phyloP scores from a whole-genome alignment of 1,140 invertebrate species.

The Macrobrachium rosenbergii region DNA sequence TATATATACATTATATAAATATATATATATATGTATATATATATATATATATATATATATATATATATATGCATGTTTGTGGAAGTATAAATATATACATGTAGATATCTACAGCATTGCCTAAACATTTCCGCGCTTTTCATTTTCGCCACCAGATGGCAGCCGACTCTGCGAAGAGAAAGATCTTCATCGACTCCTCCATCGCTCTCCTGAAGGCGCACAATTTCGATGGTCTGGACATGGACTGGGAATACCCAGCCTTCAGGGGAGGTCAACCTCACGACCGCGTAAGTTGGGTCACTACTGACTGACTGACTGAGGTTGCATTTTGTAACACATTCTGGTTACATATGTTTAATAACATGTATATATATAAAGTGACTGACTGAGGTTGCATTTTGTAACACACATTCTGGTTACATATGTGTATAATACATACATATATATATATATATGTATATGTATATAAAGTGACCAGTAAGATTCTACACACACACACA shows the following conservation, averaged over 20 bases:
- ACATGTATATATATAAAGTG: too few relatives aligned
- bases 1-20: too few relatives aligned
- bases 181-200: conserved; percentile 51
- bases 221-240: conserved; percentile 73
- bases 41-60: too few relatives aligned
- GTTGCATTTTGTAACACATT: background rate
- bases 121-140: background rate
- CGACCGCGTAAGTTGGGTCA: conserved; percentile 58
- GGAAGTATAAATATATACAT: too few relatives aligned
- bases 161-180: conserved; percentile 38
- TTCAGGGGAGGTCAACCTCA: conserved; percentile 62
- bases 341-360: too few relatives aligned
- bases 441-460: too few relatives aligned
- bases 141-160: conserved; percentile 17
- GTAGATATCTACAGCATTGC: background rate
- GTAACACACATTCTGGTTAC: too few relatives aligned
- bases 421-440: too few relatives aligned
- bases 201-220: conserved; percentile 75
- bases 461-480: too few relatives aligned
- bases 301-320: background rate
- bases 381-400: background rate
- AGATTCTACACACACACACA: too few relatives aligned
- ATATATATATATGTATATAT: too few relatives aligned
- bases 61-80: too few relatives aligned
- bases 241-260: conserved; percentile 77